Evolutionary conservation across 2,888 invertebrate species (phyloP).

Genomic region (Dermolepida albohirtum): DNA sequence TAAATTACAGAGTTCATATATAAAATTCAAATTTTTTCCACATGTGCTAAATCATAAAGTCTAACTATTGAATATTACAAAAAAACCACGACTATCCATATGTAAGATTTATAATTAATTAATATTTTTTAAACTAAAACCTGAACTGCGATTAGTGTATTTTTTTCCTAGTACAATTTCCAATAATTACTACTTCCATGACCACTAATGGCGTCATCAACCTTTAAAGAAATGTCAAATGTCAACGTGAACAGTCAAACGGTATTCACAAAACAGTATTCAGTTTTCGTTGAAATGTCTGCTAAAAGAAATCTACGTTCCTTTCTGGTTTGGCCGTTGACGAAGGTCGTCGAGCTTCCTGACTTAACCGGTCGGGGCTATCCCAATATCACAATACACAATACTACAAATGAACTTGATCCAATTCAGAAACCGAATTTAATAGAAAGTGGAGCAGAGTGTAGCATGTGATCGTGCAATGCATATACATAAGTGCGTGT

Average conservation of each 20-base stretch:
- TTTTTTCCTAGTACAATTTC: neutral
- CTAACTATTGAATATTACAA: no score
- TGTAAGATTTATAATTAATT: neutral
- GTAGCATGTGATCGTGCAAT: neutral
- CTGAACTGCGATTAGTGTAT: neutral
- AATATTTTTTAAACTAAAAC: neutral
- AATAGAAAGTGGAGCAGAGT: constrained; percentile 28
- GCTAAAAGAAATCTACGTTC: constrained; percentile 13
- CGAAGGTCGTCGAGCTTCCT: constrained; percentile 27
- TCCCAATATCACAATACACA: constrained; percentile 1
- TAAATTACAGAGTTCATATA: no score
- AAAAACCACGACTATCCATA: neutral
- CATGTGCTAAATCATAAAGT: no score
- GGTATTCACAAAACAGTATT: no score
- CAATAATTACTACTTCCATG: constrained; percentile 19
- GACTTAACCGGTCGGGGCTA: constrained; percentile 2
- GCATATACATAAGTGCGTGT: neutral
- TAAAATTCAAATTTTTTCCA: no score
- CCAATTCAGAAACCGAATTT: constrained; percentile 21
- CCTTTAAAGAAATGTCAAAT: constrained; percentile 35
- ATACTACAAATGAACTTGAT: constrained; percentile 30
- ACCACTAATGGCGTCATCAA: constrained; percentile 19
- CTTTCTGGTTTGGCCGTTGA: constrained; percentile 6
- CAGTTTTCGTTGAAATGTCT: constrained; percentile 15
- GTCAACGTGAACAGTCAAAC: constrained; percentile 14